Base-by-base conservation (phyloP, 2,888 invertebrate genomes). In the Hyposoter dolosus region DNA sequence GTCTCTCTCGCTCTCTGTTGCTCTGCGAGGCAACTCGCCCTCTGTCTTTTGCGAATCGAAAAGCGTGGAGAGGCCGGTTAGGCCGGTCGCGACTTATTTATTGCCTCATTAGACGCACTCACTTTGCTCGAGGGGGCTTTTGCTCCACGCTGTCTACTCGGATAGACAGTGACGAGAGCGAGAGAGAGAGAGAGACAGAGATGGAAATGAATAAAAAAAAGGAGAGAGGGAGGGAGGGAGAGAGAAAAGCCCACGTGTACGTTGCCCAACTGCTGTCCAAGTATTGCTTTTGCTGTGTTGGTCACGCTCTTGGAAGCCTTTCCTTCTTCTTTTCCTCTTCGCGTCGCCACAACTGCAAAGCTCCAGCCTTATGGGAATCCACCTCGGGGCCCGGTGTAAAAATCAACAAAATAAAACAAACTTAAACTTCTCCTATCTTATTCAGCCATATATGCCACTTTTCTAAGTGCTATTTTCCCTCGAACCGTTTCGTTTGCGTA, bases 91-190 rank as follows among this genome's bases (percentile, higher is more conserved):
- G 93, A 93, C 93, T 93, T 93, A 94, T 94, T 94, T 94, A 94
- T 94, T 93, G 93, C 93, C 93, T 94, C 94, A 94, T 94, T 94
- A 94, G 93, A 93, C 92, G 93, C 93, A 93, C 93, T 93, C 93
- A 92, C 93, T 93, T 93, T 91, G 93, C 93, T 92, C 91, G 90
- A 90, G 92, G 92, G 91, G 45, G 74, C 50, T 72, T 81, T 91
- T 93, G 93, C 93, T 93, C 93, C 94, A 93, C 93, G 94, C 94
- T 94, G 94, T 94, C 94, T 94, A 93, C 92, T 92, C 92, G 92
- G 93, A 93, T 94, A 93, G 93, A 93, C 93, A 94, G 93, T 94
- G 94, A 94, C 93, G 93, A 93, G 93, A 83, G 82, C 88, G 90
- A 81, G 82, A 69, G 82, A 69, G 87, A 82, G 85, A 85, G 82